A percentile compares a stretch with the other conserved stretches of the same genome.
These are phyloP conservation scores for Amyelois transitella DNA, from an alignment of 1,140 invertebrate genomes.

Conservation along the genomic window DNA sequence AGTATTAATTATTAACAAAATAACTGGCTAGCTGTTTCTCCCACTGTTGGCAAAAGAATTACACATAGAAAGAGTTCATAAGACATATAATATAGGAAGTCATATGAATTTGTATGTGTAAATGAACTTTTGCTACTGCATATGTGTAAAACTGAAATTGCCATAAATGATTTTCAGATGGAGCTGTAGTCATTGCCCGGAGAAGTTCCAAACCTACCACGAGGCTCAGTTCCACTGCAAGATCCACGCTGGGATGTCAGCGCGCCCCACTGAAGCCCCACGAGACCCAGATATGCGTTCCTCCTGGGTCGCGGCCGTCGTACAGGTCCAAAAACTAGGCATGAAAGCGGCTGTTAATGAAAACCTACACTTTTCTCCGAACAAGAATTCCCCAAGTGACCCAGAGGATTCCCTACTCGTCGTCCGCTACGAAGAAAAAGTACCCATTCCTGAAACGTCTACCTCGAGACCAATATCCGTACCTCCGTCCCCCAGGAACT, in stretches of 20 bases:
- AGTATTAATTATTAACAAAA: no score
- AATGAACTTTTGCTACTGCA: background rate
- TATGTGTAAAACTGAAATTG: background rate
- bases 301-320: constrained; percentile 39
- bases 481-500: background rate
- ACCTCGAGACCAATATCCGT: background rate
- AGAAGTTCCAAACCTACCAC: constrained; percentile 48
- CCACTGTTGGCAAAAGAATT: no score
- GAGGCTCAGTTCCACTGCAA: constrained; percentile 57
- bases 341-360: constrained; percentile 17
- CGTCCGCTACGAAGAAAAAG: constrained; percentile 45
- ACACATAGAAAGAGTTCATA: no score
- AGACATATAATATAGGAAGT: no score
- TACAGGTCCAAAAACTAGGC: constrained; percentile 30
- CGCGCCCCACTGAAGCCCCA: constrained; percentile 36
- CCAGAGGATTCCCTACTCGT: constrained; percentile 50
- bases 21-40: no score
- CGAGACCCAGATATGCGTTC: constrained; percentile 29
- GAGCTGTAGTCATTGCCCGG: constrained; percentile 43
- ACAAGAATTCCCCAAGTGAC: background rate
- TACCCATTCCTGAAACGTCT: constrained; percentile 21
- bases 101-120: background rate
- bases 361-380: background rate
- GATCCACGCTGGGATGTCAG: constrained; percentile 22
- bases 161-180: constrained; percentile 14